phyloP scores from a whole-genome alignment of 2,888 invertebrate species.

The Acholoe squamosa region DNA sequence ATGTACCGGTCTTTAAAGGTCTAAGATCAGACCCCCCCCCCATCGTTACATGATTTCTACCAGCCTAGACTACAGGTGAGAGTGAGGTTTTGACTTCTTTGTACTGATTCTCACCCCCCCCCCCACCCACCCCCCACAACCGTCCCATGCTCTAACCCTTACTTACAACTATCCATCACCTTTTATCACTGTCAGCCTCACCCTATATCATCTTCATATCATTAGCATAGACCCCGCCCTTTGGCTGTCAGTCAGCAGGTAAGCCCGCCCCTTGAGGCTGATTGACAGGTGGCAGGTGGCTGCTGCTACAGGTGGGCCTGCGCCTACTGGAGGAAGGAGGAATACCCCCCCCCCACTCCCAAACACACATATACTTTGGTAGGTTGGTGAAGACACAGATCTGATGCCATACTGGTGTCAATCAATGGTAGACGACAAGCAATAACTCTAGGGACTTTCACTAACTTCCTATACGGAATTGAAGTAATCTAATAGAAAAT shows the following conservation, averaged over 20 bases:
- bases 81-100: background rate
- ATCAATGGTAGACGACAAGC: no score
- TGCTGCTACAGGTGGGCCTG: constrained; percentile 2
- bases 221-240: constrained; percentile 39
- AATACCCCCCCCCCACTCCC: background rate
- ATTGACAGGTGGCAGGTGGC: constrained; percentile 37
- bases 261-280: background rate
- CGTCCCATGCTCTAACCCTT: background rate
- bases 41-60: no score
- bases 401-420: no score
- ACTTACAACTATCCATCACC: background rate
- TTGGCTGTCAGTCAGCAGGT: background rate
- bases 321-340: no score
- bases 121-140: background rate
- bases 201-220: background rate
- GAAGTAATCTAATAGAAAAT: no score
- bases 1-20: no score
- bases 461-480: no score
- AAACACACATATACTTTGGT: background rate
- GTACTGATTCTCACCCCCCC: background rate
- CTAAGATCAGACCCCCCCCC: no score
- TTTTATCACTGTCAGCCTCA: background rate
- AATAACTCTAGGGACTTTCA: no score
- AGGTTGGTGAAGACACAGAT: no score
- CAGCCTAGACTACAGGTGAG: no score